A percentile compares a stretch with the other conserved stretches of the same genome.
Conservation (phyloP, 1,140 invertebrate genomes). For the Oppia nitens region DNA sequence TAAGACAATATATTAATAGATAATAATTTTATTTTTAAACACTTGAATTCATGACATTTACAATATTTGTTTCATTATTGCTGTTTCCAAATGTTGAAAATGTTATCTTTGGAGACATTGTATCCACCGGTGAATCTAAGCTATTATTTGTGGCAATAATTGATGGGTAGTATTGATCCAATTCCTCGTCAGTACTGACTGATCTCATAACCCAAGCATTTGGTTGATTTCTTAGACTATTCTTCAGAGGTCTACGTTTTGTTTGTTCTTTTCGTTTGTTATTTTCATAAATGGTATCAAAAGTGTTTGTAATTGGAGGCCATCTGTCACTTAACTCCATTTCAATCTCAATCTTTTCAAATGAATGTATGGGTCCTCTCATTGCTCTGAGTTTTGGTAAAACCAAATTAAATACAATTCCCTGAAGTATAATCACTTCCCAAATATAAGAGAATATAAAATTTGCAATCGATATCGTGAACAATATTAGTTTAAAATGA, state of each 20-base stretch:
- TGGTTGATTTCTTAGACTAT: background rate
- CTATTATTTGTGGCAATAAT: background rate
- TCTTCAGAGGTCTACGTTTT: background rate
- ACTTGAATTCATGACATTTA: no score
- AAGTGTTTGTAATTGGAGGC: constrained; percentile 6
- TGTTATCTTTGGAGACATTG: no score
- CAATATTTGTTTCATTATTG: no score
- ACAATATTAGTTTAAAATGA: constrained; percentile 18
- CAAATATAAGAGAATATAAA: constrained; percentile 20
- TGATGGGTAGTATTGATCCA: background rate
- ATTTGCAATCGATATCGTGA: constrained; percentile 18
- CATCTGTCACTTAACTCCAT: background rate
- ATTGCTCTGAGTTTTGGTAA: background rate
- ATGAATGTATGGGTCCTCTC: constrained; percentile 13
- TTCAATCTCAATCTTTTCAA: constrained; percentile 11
- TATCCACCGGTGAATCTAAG: background rate
- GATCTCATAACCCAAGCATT: background rate
- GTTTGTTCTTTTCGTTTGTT: background rate
- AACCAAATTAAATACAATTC: background rate
- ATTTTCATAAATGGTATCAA: background rate
- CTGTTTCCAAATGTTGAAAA: no score
- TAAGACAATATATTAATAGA: no score
- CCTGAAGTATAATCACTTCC: constrained; percentile 17
- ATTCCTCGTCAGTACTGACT: background rate
- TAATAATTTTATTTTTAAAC: no score